These are phyloP conservation scores for Macrochelys suwanniensis DNA, from an alignment of 2,797 vertebrate species.

Conservation along the genomic window DNA sequence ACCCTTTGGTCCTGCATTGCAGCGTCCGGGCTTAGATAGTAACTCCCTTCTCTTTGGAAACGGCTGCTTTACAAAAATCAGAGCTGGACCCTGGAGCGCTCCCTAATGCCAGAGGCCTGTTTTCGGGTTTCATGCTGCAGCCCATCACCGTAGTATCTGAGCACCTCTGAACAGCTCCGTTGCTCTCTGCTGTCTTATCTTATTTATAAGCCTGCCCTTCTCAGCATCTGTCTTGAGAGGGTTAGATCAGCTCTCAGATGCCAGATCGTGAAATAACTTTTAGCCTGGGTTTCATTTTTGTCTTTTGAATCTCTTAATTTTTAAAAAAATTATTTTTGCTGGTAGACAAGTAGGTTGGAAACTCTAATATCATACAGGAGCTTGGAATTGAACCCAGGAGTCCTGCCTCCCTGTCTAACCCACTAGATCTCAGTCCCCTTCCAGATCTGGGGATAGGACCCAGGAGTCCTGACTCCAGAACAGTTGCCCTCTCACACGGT, in stretches of 20 bases:
- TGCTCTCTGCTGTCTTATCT: background rate
- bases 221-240: background rate
- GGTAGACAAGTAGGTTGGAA: background rate
- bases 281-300: background rate
- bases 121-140: background rate
- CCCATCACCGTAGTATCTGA: background rate
- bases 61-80: background rate
- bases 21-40: background rate
- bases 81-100: background rate
- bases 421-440: background rate
- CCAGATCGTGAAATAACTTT: background rate
- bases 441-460: background rate
- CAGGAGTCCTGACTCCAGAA: background rate
- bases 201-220: background rate
- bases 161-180: too few relatives aligned
- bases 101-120: background rate
- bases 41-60: background rate
- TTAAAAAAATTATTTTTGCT: background rate
- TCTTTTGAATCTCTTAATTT: background rate
- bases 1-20: background rate
- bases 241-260: background rate
- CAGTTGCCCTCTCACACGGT: background rate
- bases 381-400: background rate
- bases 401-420: background rate
- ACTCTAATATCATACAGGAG: background rate